Base-by-base conservation (phyloP, 1,140 invertebrate species). In the Ctenoplectra terminalis region DNA sequence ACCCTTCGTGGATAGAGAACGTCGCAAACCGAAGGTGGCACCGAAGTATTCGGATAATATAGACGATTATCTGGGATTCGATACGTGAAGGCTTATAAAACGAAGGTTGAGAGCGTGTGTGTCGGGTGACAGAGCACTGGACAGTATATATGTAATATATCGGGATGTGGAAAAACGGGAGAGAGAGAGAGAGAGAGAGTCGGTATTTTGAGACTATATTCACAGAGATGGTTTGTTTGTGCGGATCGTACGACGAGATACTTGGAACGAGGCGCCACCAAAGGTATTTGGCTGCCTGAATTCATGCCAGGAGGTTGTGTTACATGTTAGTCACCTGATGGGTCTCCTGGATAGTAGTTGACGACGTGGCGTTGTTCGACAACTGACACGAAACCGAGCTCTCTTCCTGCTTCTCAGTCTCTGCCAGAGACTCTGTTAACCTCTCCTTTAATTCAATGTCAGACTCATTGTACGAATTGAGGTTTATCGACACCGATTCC, bases 251-350 rank as follows among this genome's bases (percentile, higher is more conserved):
- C 82, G 88, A 89, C 89, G 89, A 89, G 72, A 89, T 85, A 85
- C 82, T 86, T 88, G 83, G 89, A 89, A 90, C 83, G 83, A 83
- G 88, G 80, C 76, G 71, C 70, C n/a, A 82, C 79, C 81, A 84
- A 88, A 85, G 66, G 40, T 86, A 73, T 76, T 90, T 78, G 85
- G 83, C 83, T 78, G 81, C 75, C 84, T 72, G 76, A 83, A 85
- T 87, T 89, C 92, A 92, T 91, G 91, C 92, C 91, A 91, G 90
- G 91, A 92, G 87, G 78, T 91, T 89, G 87, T n/a, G n/a, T 91
- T 89, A 85, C 88, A 87, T 87, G 85, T 91, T 93, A 92, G 90
- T 93, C 93, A 94, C 93, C 93, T 94, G 92, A 73, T 91, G 90
- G 85, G 90, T 86, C 76, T 91, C 86, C 80, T 89, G 84, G 82